Evolutionary conservation across 2,113 vertebrate genomes (phyloP), one percentile per base, ranked within the genome.

Genomic region (Cygnus atratus): DNA sequence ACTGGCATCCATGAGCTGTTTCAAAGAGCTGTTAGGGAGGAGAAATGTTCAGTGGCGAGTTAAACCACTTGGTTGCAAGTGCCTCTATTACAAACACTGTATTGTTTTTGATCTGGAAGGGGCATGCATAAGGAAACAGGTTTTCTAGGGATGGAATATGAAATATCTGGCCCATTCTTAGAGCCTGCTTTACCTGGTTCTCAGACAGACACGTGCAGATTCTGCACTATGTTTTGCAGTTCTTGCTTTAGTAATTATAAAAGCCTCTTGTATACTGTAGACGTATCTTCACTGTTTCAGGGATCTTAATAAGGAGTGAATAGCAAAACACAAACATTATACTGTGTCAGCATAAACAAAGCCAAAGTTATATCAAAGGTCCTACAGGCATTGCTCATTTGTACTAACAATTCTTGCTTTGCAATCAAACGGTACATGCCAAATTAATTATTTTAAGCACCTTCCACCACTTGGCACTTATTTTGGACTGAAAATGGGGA

Each of bases 371-470:
- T 33, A 88, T 78, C 85, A 48, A 63, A 89, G 70, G 48, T 91
- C 81, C 91, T 96, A 35, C 65, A 84, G 91, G 66, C 84, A 65
- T 66, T 92, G 89, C 58, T 93, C 8, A 39, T 91, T 89, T 87
- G 55, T 87, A 73, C 57, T 55, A 82, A 75, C 82, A 95, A 83
- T 50, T 89, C 25, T 74, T 91, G 62, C 74, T 87, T 95, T 93
- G 86, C 89, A 75, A n/a, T 95, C 87, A 87, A 74, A 61, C 54
- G 33, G 10, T 62, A 66, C 31, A 66, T 66, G 89, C 86, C 84
- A 92, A 85, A 31, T 84, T 92, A 91, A 92, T 93, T 87, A 79
- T 95, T 95, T 95, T 91, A 89, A 95, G 84, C 33, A 48, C 52
- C 84, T 89, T 91, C 91, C 66, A 58, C 39, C 24, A 26, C 73